Evolutionary conservation across 2,113 vertebrate genomes (phyloP), one percentile per base, ranked within the genome.

Genomic region (Pseudopipra pipra): DNA sequence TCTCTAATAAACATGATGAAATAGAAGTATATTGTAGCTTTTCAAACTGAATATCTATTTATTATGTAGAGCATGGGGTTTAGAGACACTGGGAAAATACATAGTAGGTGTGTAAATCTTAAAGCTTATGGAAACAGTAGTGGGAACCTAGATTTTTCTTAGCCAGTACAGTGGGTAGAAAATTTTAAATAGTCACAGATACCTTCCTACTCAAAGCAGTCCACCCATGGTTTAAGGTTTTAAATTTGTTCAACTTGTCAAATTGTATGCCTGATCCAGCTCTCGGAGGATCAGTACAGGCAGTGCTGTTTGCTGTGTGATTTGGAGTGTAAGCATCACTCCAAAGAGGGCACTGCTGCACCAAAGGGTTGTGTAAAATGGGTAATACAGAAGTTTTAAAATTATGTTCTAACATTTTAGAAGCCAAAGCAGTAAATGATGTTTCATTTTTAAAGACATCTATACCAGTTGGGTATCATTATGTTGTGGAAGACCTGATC

Each of bases 201-300:
- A 35, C 35, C 54, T 73, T 89, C 72, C 68, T 73, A 80, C 59
- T 91, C 72, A 89, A 61, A 95, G n/a, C 33, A 72, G 35, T 47
- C 41, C 86, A 52, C 19, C 12, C 27, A 21, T 62, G 33, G 18
- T 58, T 87, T 63, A 83, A 76, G 15, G 37, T 54, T 92, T 90
- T 46, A 4, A 65, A 52, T 80, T 28, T 47, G 24, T 91, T 73
- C 58, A 86, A n/a, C 51, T 74, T 73, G 37, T 61, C 39, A 39
- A 67, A 58, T 12, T n/a, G 19, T 67, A 17, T 31, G 47, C 35
- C 66, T 85, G 68, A 71, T 54, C 33, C 65, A 87, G 47, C 37
- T 75, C 51, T 49, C 0, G 0, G 31, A 11, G 16, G 27, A 63
- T 75, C n/a, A 24, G 75, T 39, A 66, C 65, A 74, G 52, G 47